Evolutionary conservation across 1,140 invertebrate species (phyloP), one percentile per base, ranked within the genome.

Genomic region (Euura lappo): DNA sequence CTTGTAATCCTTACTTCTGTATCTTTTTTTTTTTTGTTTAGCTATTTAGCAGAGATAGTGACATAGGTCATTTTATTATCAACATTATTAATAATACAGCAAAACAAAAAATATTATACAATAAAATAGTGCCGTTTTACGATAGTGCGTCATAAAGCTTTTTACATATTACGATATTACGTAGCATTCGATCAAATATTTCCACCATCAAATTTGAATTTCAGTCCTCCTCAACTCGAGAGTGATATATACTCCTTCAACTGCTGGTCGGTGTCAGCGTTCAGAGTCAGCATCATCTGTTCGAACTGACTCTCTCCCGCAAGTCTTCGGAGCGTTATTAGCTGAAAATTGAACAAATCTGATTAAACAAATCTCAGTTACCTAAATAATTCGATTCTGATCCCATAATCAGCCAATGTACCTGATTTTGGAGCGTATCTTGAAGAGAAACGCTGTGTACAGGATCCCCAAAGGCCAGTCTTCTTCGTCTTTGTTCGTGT

Each of bases 401-500:
- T 28, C 28, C 28, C 28, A 28, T 28, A 28, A 28, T 28, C 1
- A 28, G 28, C 1, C 28, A 77, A 78, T 81, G 84, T 81, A 93
- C 90, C 84, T 94, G 93, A 78, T 88, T 90, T 81, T 92, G 89
- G 43, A 94, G 83, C 79, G 91, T 93, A 76, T 92, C 90, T 81
- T 91, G 91, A 44, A 95, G 85, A 13, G 91, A 91, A 69, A 94
- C 89, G 69, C 88, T 92, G 78, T 94, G 91, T 2, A 95, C 91
- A 60, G 93, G 93, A 88, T 96, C 94, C 44, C 87, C 85, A 6
- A 90, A 81, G 44, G 89, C 88, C 43, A 95, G 79, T 81, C 91
- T 89, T 71, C 90, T 90, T 72, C 89, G 89, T 71, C 93, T 85
- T 74, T 90, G 78, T 77, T 90, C 88, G 78, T 90, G 89, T 77